Evolutionary conservation across 1,140 invertebrate genomes (phyloP), one percentile per base, ranked within the genome.

Genomic region (Bathynomus jamesi): DNA sequence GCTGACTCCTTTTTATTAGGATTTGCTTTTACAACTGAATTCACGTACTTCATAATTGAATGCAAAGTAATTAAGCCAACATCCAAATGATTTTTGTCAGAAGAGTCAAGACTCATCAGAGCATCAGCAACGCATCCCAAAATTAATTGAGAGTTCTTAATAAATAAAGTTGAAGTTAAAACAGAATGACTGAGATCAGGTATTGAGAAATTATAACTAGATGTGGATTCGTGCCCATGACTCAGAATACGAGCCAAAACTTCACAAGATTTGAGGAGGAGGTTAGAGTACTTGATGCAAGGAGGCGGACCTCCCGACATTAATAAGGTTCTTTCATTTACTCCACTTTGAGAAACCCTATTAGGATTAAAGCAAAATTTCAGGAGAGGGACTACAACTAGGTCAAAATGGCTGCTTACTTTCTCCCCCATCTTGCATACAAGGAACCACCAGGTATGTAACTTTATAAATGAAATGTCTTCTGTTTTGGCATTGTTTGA

Each of bases 401-500:
- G 79, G 17, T 85, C 82, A 24, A 84, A 81, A 66, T 72, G 71
- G 27, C 83, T 84, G 17, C 83, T 81, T 13, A 87, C 75, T 74
- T 86, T 84, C 0, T 78, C 76, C 53, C 86, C 82, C 25, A 89
- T 80, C 71, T 84, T 85, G 13, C 80, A 80, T 17, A 90, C 82
- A 53, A 87, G 79, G 81, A 87, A 86, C 87, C 88, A 90, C 88
- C 89, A 90, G 25, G 87, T 85, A 46, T 87, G 83, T 27, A 90
- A 79, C 80, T 91, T 91, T 3, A 86, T 85, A 25, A 86, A 76
- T 11, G 87, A 86, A 25, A 87, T 87, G 32, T 85, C 81, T 76
- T 88, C 86, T 3, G 85, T 87, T 82, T 88, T 90, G 3, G 88
- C 88, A 81, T 90, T 90, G 64, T 89, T 90, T 0, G 86, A 86